Evolutionary conservation across 1,140 invertebrate species (phyloP).

Genomic region (Mactra quadrangularis): DNA sequence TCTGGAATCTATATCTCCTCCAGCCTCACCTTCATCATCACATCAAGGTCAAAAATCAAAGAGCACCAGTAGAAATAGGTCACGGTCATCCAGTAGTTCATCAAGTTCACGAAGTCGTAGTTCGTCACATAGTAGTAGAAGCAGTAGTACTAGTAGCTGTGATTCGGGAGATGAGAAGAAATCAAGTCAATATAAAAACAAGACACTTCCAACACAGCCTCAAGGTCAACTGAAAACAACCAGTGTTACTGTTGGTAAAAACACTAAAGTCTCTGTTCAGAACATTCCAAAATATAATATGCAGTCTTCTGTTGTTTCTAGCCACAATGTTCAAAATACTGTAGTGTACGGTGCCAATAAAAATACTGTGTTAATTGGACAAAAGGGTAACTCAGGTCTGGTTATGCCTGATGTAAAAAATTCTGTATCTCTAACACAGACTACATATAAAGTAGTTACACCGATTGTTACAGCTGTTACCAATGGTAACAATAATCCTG

Average conservation of each 20-base stretch:
- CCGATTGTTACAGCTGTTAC: neutral
- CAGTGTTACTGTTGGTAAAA: neutral
- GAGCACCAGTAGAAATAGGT: conserved; percentile 6
- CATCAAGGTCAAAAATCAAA: conserved; percentile 31
- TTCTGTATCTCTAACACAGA: neutral
- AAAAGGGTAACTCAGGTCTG: conserved; percentile 10
- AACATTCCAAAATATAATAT: conserved; percentile 33
- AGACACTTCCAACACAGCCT: conserved; percentile 49
- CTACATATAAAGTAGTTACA: conserved; percentile 23
- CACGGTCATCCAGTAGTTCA: conserved; percentile 33
- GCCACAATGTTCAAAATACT: conserved; percentile 24
- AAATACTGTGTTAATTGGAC: conserved; percentile 29
- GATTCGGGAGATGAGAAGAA: conserved; percentile 35
- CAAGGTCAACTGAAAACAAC: conserved; percentile 7
- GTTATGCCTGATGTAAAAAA: conserved; percentile 4
- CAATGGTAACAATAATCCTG: neutral
- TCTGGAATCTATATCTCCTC: conserved; percentile 36
- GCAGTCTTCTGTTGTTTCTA: neutral
- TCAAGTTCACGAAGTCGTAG: conserved; percentile 29
- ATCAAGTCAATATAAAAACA: conserved; percentile 18
- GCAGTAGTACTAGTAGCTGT: conserved; percentile 42
- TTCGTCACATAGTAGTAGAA: conserved; percentile 33
- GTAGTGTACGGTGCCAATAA: conserved; percentile 9
- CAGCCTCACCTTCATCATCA: conserved; percentile 27
- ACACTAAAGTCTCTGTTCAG: neutral